A percentile compares a stretch with the other conserved stretches of the same genome.
These are phyloP conservation scores for Scaptomyza flava DNA, from an alignment of 2,888 invertebrate genomes.

Conservation along the genomic window DNA sequence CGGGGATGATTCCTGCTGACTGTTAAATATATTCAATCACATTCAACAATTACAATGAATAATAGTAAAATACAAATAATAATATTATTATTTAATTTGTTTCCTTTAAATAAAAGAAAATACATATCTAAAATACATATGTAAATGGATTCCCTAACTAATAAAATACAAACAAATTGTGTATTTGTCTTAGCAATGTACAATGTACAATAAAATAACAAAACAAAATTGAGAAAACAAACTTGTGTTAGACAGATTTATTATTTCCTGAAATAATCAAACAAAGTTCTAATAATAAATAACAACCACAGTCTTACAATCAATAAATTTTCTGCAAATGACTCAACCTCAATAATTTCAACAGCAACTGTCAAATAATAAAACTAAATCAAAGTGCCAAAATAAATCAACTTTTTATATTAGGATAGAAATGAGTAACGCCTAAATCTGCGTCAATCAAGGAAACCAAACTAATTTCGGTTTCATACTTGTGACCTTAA, in stretches of 20 bases:
- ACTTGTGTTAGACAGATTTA: neutral
- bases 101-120: neutral
- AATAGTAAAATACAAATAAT: neutral
- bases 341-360: neutral
- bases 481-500: neutral
- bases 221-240: neutral
- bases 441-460: neutral
- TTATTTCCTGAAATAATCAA: neutral
- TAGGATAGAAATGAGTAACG: no score
- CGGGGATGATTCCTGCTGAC: no score
- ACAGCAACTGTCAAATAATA: neutral
- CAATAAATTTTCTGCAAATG: neutral
- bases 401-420: neutral
- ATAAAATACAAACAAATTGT: neutral
- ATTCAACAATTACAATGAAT: neutral
- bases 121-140: no score
- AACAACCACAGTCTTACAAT: neutral
- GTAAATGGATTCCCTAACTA: no score
- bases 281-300: neutral
- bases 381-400: no score
- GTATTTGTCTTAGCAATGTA: no score
- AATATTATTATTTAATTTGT: neutral
- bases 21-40: no score
- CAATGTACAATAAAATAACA: no score
- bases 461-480: neutral